These are phyloP conservation scores for Bombus difficillimus DNA, from an alignment of 1,140 invertebrate genomes.

Conservation along the genomic window DNA sequence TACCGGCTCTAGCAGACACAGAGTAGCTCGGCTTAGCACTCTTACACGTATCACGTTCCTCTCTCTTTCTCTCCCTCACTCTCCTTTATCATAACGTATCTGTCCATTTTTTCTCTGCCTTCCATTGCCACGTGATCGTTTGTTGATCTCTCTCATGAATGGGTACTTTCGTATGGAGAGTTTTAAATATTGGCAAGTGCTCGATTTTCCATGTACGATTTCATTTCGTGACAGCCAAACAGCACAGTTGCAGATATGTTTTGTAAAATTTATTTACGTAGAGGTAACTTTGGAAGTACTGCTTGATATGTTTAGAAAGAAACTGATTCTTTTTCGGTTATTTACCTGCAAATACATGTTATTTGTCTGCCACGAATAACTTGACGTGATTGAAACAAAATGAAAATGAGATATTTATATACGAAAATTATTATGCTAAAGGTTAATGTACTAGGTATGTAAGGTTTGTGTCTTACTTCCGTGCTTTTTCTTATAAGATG, in stretches of 20 bases:
- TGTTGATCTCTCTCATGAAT: conserved; percentile 51
- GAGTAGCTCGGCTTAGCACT: conserved; percentile 78
- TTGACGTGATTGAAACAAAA: neutral
- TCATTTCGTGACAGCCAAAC: conserved; percentile 21
- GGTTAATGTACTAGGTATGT: neutral
- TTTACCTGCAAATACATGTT: neutral
- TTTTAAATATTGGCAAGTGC: conserved; percentile 49
- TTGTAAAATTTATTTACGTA: neutral
- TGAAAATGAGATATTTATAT: neutral
- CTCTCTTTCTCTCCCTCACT: conserved; percentile 53
- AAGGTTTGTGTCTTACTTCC: neutral
- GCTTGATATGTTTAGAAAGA: neutral
- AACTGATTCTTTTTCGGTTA: neutral
- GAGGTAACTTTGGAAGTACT: neutral
- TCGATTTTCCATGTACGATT: conserved; percentile 12
- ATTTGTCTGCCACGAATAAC: conserved; percentile 1
- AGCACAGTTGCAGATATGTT: too few species aligned
- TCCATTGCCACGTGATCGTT: conserved; percentile 34
- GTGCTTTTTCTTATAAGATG: neutral
- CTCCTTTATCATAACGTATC: conserved; percentile 9
- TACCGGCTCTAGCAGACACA: conserved; percentile 76
- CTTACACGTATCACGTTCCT: conserved; percentile 61
- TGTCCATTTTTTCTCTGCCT: conserved; percentile 21
- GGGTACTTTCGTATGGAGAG: neutral
- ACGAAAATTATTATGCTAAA: neutral